phyloP scores from a whole-genome alignment of 37 sponge, comb jelly and placozoan species.

The Cliona cf. orientalis region DNA sequence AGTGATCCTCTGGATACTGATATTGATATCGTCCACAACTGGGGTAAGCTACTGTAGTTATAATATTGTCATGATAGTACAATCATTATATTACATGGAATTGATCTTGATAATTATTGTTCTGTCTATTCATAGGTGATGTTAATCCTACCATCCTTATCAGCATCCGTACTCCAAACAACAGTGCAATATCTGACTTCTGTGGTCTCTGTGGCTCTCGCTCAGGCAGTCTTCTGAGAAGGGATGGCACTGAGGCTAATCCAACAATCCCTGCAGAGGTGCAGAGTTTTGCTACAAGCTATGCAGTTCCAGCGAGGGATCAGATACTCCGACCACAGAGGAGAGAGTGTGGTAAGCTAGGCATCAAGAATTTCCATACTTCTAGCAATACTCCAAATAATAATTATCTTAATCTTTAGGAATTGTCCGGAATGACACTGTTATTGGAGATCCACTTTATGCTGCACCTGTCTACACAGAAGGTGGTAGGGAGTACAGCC shows the following conservation, averaged over 20 bases:
- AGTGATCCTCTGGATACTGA: too few species aligned
- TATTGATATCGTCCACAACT: too few species aligned
- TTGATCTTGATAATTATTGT: too few species aligned
- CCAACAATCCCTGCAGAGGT: constrained; percentile 1
- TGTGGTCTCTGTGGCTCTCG: constrained; percentile 57
- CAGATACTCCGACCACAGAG: constrained; percentile 50
- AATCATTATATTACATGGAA: too few species aligned
- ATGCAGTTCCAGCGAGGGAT: constrained; percentile 11
- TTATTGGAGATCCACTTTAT: constrained; percentile 64
- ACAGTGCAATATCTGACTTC: neutral
- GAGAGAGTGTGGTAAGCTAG: constrained; percentile 55
- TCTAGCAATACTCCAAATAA: neutral
- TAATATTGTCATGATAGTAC: too few species aligned
- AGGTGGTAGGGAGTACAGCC: neutral
- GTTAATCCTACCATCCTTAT: too few species aligned
- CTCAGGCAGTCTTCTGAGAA: constrained; percentile 3
- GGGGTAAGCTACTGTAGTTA: too few species aligned
- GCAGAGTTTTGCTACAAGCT: constrained; percentile 36
- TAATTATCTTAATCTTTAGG: constrained; percentile 11
- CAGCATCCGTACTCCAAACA: neutral
- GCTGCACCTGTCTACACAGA: constrained; percentile 26
- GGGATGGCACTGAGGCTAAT: constrained; percentile 24
- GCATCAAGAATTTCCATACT: neutral
- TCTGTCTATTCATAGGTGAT: too few species aligned
- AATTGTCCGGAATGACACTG: constrained; percentile 39